Percentiles rank a stretch among this genome's conserved stretches.
These are phyloP conservation scores for Hoplias malabaricus DNA, from an alignment of 2,113 vertebrate species.

Conservation along the genomic window DNA sequence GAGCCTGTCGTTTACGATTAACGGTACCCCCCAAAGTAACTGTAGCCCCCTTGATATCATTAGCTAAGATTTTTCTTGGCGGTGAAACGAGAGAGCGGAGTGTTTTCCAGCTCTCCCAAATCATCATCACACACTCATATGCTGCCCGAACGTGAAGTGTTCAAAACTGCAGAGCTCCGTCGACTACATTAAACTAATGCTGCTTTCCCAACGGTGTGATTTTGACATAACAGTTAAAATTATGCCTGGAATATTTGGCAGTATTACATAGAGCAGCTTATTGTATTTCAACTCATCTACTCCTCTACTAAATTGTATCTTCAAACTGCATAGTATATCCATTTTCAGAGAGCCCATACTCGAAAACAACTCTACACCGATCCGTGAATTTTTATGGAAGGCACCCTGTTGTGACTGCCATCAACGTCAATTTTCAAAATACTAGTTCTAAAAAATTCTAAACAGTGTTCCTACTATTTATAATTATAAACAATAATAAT, in stretches of 20 bases:
- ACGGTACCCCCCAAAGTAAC: constrained; percentile 62
- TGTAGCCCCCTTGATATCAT: constrained; percentile 65
- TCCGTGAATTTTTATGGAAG: neutral
- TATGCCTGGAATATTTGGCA: too few relatives aligned
- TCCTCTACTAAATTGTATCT: too few relatives aligned
- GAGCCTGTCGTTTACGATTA: constrained; percentile 65
- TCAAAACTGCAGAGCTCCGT: neutral
- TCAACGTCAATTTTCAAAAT: constrained; percentile 20
- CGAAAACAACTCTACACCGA: neutral
- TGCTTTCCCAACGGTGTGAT: neutral
- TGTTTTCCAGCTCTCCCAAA: constrained; percentile 28
- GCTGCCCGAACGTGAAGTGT: neutral
- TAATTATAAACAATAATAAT: too few relatives aligned
- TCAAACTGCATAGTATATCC: too few relatives aligned
- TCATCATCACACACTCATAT: constrained; percentile 21
- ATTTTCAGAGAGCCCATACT: neutral
- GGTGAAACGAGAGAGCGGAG: constrained; percentile 48
- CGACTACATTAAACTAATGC: neutral
- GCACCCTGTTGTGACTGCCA: neutral
- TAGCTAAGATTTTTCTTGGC: constrained; percentile 47
- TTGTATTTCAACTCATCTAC: too few relatives aligned
- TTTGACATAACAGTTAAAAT: too few relatives aligned
- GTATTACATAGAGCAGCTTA: too few relatives aligned
- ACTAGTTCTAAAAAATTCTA: constrained; percentile 10
- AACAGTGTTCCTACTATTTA: too few relatives aligned